Conservation (phyloP, 2,888 invertebrate genomes). For the Protula sp. region DNA sequence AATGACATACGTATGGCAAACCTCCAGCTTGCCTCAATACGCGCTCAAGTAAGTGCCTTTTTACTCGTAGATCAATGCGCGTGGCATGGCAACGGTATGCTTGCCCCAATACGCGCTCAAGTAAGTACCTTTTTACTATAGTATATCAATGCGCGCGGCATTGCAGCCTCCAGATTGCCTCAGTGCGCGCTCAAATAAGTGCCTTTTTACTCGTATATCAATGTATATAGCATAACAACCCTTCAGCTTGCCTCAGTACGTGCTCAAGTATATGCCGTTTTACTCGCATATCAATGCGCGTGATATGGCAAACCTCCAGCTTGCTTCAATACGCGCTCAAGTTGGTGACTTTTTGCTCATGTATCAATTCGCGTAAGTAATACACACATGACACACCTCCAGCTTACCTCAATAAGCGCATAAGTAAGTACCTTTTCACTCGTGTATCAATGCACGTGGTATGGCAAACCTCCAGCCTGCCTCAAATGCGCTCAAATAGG, state of each 20-base stretch:
- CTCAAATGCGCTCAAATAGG: too few species aligned
- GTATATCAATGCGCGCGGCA: not conserved
- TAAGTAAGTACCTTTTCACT: too few species aligned
- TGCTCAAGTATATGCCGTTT: constrained; percentile 70
- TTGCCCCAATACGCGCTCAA: constrained; percentile 85
- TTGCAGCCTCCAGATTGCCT: constrained; percentile 76
- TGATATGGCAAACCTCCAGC: constrained; percentile 70
- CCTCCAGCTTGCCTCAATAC: constrained; percentile 81
- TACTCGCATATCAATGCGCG: not conserved
- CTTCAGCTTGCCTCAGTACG: constrained; percentile 71
- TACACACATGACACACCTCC: too few species aligned
- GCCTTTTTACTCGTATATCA: not conserved
- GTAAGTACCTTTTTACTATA: constrained; percentile 56
- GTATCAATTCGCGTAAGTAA: constrained; percentile 81
- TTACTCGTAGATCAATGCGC: not conserved
- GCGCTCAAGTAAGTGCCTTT: constrained; percentile 71
- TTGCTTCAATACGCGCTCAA: constrained; percentile 85
- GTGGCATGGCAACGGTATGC: constrained; percentile 32
- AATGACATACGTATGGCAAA: constrained; percentile 89
- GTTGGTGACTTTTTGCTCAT: constrained; percentile 61
- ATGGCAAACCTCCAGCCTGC: too few species aligned
- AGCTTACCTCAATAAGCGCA: too few species aligned
- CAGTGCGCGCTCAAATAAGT: constrained; percentile 80
- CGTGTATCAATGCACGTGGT: too few species aligned
- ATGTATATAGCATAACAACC: not conserved